Evolutionary conservation across 2,113 vertebrate species (phyloP).

Genomic region (Bufo gargarizans): DNA sequence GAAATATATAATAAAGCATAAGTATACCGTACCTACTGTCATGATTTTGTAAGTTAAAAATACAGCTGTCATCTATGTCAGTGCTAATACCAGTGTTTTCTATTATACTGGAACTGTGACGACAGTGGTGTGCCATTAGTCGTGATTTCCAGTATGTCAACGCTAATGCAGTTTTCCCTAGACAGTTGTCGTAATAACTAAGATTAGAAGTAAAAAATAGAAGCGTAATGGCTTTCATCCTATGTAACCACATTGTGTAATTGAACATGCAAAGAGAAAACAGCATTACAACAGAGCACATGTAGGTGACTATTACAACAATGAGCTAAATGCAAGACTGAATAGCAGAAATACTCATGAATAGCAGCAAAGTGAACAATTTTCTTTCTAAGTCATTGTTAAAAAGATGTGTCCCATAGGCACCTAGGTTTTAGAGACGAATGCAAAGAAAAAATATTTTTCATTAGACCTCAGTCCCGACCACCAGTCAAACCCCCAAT

Average conservation of each 20-base stretch:
- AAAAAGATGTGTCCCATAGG: too few species aligned
- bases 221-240: constrained; percentile 57
- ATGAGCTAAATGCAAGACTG: too few species aligned
- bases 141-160: constrained; percentile 52
- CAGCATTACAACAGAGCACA: neutral
- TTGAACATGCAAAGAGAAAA: constrained; percentile 41
- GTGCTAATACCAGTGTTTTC: constrained; percentile 5
- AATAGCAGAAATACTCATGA: too few species aligned
- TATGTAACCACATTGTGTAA: constrained; percentile 54
- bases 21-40: neutral
- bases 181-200: constrained; percentile 57
- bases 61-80: constrained; percentile 4
- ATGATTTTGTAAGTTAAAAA: neutral
- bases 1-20: neutral
- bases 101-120: accelerated
- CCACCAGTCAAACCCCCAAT: too few species aligned
- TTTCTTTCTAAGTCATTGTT: too few species aligned
- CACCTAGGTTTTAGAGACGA: too few species aligned
- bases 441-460: too few species aligned
- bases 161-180: constrained; percentile 56
- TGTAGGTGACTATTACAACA: neutral
- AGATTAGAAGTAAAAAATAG: constrained; percentile 51
- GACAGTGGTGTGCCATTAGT: constrained; percentile 22
- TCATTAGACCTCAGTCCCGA: too few species aligned
- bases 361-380: too few species aligned